phyloP scores from a whole-genome alignment of 2,888 invertebrate genomes.

The Apamea epomidion region DNA sequence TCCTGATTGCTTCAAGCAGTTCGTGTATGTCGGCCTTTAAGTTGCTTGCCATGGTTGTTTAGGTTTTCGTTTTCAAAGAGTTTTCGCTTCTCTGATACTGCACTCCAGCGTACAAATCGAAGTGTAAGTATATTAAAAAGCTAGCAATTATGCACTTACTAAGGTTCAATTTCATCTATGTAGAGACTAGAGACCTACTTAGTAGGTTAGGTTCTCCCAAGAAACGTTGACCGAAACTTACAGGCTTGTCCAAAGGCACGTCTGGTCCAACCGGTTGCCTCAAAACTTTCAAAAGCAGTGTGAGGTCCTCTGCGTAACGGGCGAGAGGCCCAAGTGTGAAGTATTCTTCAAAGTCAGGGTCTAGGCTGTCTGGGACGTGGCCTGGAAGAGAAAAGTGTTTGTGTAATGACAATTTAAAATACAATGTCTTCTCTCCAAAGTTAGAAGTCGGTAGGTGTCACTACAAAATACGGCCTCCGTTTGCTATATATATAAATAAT shows the following conservation, averaged over 20 bases:
- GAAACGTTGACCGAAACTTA: constrained; percentile 65
- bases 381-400: constrained; percentile 76
- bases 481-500: neutral
- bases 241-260: constrained; percentile 85
- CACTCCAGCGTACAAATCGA: neutral
- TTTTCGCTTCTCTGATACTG: neutral
- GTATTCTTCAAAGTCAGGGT: constrained; percentile 92
- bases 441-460: neutral
- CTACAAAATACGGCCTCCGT: neutral
- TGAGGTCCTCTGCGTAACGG: constrained; percentile 96
- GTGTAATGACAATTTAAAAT: neutral
- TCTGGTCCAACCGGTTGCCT: constrained; percentile 86
- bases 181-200: neutral
- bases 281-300: constrained; percentile 93
- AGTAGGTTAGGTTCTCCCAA: neutral
- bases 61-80: neutral
- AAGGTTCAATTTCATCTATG: neutral
- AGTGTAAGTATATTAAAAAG: neutral
- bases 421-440: neutral
- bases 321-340: constrained; percentile 96
- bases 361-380: constrained; percentile 92
- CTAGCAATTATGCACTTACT: neutral
- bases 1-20: too few relatives aligned
- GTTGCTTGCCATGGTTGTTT: too few relatives aligned
- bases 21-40: too few relatives aligned